These are phyloP conservation scores for Aldabrachelys gigantea DNA, from an alignment of 2,113 vertebrate species.

Conservation along the genomic window DNA sequence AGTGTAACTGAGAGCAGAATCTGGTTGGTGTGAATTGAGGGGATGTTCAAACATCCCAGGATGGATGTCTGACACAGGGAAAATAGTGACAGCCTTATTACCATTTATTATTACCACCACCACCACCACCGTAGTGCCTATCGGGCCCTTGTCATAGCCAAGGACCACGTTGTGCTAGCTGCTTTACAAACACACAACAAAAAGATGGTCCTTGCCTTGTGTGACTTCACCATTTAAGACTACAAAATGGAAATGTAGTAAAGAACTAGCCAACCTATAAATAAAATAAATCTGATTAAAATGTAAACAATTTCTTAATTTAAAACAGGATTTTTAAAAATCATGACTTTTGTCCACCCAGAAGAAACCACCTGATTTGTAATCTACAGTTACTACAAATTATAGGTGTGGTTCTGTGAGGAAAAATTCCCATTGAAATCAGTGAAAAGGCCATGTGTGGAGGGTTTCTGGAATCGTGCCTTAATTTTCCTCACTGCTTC, in stretches of 20 bases:
- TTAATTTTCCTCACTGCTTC: neutral
- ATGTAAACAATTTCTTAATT: no score
- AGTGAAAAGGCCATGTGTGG: neutral
- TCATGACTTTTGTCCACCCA: neutral
- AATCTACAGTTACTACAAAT: neutral
- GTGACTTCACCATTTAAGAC: no score
- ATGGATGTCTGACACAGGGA: neutral
- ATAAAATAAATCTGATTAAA: neutral
- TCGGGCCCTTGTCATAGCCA: no score
- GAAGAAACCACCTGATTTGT: neutral
- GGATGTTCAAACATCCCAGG: neutral
- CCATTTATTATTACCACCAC: no score
- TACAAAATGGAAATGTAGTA: neutral
- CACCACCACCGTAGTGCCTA: no score
- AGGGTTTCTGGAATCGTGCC: neutral
- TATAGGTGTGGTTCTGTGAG: neutral
- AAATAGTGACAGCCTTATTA: neutral
- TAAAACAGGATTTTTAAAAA: neutral
- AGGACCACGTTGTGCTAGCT: no score
- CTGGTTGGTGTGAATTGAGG: neutral
- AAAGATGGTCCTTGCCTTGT: no score
- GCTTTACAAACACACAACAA: no score
- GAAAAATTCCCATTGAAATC: neutral
- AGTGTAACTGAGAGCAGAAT: neutral
- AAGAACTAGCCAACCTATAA: neutral